Percentiles rank a stretch among this genome's conserved stretches.
phyloP scores from a whole-genome alignment of 2,888 invertebrate genomes.

The Osmoderma eremita region DNA sequence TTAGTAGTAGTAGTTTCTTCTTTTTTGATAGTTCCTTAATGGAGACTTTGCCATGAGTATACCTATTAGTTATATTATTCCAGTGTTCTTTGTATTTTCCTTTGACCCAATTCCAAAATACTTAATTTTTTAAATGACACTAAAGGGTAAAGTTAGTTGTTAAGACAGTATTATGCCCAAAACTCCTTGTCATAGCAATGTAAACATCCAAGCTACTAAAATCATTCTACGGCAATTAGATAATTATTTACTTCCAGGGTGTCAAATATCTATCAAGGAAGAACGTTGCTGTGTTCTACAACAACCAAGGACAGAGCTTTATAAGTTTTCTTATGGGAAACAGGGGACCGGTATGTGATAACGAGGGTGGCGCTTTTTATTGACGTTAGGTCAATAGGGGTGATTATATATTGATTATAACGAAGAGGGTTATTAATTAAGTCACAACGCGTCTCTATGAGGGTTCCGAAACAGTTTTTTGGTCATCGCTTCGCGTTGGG shows the following conservation, averaged over 20 bases:
- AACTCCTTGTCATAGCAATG: not conserved
- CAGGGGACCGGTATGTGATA: conserved; percentile 41
- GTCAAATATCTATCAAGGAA: not conserved
- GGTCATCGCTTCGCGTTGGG: conserved; percentile 41
- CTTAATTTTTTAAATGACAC: no score
- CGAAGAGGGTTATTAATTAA: conserved; percentile 53
- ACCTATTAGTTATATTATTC: no score
- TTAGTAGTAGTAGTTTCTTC: no score
- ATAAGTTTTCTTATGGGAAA: conserved; percentile 45
- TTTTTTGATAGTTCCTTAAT: no score
- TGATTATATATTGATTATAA: conserved; percentile 52
- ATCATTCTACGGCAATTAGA: no score
- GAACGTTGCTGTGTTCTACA: not conserved
- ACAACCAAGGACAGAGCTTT: conserved; percentile 1
- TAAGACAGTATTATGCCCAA: no score
- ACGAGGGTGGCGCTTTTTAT: conserved; percentile 47
- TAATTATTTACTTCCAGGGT: not conserved
- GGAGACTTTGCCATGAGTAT: no score
- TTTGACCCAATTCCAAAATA: no score
- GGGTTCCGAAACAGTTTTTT: conserved; percentile 45
- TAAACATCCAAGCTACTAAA: not conserved
- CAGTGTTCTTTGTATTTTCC: no score
- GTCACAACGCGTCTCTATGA: conserved; percentile 49
- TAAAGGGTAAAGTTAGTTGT: no score
- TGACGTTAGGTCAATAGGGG: conserved; percentile 50